These are phyloP conservation scores for Spatula versicolor DNA, from an alignment of 2,797 vertebrate genomes.

Conservation along the genomic window DNA sequence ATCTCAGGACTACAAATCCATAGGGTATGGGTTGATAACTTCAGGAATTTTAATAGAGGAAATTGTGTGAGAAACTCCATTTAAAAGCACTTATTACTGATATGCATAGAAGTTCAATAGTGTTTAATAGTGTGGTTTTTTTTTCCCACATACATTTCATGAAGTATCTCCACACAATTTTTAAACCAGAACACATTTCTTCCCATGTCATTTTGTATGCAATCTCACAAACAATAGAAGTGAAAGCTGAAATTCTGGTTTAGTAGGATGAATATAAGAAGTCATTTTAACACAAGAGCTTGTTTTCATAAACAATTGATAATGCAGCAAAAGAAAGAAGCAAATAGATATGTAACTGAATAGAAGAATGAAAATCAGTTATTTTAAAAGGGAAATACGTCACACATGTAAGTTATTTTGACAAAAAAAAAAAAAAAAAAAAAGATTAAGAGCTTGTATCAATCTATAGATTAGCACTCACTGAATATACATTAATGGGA, in stretches of 20 bases:
- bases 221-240: background rate
- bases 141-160: background rate
- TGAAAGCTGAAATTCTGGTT: background rate
- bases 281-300: background rate
- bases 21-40: conserved; percentile 2
- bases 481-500: background rate
- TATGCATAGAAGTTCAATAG: background rate
- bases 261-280: background rate
- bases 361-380: background rate
- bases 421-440: background rate
- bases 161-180: background rate
- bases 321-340: background rate
- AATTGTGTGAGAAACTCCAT: background rate
- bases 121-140: background rate
- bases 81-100: background rate
- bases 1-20: conserved; percentile 6
- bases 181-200: background rate
- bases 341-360: background rate
- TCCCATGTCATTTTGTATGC: background rate
- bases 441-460: background rate
- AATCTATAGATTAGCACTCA: background rate
- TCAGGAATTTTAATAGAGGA: conserved; percentile 52
- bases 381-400: background rate
- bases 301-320: background rate
- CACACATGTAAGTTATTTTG: background rate